Evolutionary conservation across 2,113 vertebrate genomes (phyloP), one percentile per base, ranked within the genome.

Genomic region (Lutjanus erythropterus): DNA sequence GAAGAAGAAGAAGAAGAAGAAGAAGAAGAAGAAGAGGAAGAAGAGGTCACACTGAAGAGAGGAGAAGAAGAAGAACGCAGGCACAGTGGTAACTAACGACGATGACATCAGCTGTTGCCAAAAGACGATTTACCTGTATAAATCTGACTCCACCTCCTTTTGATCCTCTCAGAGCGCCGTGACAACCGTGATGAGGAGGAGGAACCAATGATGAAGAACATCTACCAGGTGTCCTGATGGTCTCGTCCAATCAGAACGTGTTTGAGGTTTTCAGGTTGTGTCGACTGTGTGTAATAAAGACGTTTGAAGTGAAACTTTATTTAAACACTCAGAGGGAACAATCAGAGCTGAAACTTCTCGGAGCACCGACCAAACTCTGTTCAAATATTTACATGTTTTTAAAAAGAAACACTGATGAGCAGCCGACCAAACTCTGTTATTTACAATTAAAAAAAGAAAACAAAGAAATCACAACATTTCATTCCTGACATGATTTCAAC

Each of bases 161-260:
- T 61, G 8, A 11, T 42, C 23, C 23, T 62, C 12, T 58, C 70
- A 92, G 89, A 58, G 25, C 15, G 4, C 65, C 50, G 15, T 37
- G 72, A 71, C 2, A 7, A 37, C 1, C 21, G 33, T 8, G 29
- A 65, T 15, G 33, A 23, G 9, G 76, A 52, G 56, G 14, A 19
- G 15, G 67, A 84, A 58, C 29, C 46, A 0, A 52, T 47, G 75
- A 74, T 61, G 41, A 85, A 52, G 44, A 93, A 89, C 86, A 89
- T 92, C 56, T 93, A 92, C 70, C 91, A 92, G 77, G 72, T 80
- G 2, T 89, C 88, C 47, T 91, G 75, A 93, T n/a, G 3, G 1
- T 56, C 21, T 61, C 9, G 0, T 52, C 82, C 27, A 78, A 50
- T 67, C 29, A 16, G 1, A 59, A 21, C 9, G 19, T 42, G 23